Percentiles rank a stretch among this genome's conserved stretches.
phyloP scores from a whole-genome alignment of 53 echinoderm and acorn worm genomes.

The Holothuria leucospilota region DNA sequence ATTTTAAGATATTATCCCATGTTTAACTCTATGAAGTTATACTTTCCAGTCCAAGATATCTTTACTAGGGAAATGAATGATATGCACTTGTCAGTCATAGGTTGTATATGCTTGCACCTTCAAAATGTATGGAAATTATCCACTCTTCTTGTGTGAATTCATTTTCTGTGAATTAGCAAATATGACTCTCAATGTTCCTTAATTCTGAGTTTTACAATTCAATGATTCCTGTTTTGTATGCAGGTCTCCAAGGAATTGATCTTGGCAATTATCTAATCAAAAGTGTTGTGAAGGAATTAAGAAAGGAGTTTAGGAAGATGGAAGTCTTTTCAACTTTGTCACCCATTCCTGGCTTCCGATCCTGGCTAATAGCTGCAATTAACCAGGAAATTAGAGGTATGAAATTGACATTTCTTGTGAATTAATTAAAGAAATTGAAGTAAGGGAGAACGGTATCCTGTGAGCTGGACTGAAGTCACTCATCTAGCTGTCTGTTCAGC shows the following conservation, averaged over 20 bases:
- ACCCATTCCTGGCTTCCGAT: conserved; percentile 91
- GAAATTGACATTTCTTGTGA: neutral
- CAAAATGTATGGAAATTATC: too few relatives aligned
- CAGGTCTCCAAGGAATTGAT: conserved; percentile 92
- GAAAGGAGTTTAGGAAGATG: conserved; percentile 85
- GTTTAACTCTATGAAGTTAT: too few relatives aligned
- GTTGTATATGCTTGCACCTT: too few relatives aligned
- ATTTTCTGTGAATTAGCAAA: too few relatives aligned
- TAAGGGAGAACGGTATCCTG: too few relatives aligned
- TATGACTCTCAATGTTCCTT: neutral
- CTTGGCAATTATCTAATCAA: conserved; percentile 95
- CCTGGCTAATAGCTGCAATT: conserved; percentile 83
- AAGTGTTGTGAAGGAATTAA: conserved; percentile 80
- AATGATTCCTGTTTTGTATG: neutral
- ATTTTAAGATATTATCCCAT: too few relatives aligned
- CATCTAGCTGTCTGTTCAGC: too few relatives aligned
- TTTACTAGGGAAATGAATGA: too few relatives aligned
- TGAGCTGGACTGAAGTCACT: too few relatives aligned
- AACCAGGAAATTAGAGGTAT: conserved; percentile 80
- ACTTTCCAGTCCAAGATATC: too few relatives aligned
- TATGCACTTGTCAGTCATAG: too few relatives aligned
- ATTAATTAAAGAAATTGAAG: neutral
- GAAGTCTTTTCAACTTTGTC: conserved; percentile 85
- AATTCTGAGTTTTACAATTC: neutral
- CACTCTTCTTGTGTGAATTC: too few relatives aligned